Base-by-base conservation (phyloP, 1,140 invertebrate genomes). In the Aphis craccivora region DNA sequence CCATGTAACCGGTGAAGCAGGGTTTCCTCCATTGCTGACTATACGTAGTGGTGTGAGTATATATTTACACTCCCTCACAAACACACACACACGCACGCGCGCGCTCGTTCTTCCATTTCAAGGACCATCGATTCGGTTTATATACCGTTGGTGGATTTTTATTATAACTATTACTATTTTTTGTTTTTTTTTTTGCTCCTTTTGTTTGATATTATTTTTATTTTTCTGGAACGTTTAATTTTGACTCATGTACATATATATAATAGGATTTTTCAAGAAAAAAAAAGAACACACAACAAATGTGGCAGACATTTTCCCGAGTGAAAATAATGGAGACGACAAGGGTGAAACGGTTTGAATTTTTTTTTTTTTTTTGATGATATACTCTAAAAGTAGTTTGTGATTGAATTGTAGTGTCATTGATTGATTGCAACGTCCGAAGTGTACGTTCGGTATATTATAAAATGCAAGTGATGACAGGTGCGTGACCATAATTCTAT, bases 191-290 rank as follows among this genome's bases (percentile, higher is more conserved):
- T 48, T 30, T 48, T 87, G 37, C 7, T 30, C 23, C 83, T 40
- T 43, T 87, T 25, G 86, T 87, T 87, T 87, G 37, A 84, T 84
- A 84, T 43, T 76, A 76, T 76, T 76, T 76, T 76, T 76, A 76
- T 76, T 76, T 51, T 76, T 76, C 60, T 76, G n/a, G 60, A 76
- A 35, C 60, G 60, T 76, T 76, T 76, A 76, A 76, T 76, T 76
- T 76, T 76, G 60, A 76, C 60, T 76, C 60, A 5, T n/a, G n/a
- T 76, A 35, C 30, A 14, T n/a, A 67, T 67, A 67, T n/a, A 67
- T n/a, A 76, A 76, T 76, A 76, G 30, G 30, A 76, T n/a, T 76
- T 67, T 11, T 76, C 30, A n/a, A 35, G 60, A 76, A 35, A 76
- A 67, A 67, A 84, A 40, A 1, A 45, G 37, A 40, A 40, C 37